Percentiles rank a stretch among this genome's conserved stretches.
Evolutionary conservation across 2,888 invertebrate genomes (phyloP).

Genomic region (Bombylius discolor): DNA sequence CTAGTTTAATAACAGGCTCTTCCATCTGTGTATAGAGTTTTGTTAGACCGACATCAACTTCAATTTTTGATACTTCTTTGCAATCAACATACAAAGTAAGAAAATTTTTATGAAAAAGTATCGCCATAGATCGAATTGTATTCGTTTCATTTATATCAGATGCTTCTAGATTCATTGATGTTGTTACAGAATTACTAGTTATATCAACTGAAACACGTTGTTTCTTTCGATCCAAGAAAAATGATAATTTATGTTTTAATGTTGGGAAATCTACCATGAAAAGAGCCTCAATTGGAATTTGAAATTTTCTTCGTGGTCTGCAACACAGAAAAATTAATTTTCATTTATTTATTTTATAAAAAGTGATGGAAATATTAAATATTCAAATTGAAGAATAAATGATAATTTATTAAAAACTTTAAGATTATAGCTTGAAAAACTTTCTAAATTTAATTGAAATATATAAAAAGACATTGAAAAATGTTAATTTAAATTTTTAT

Average conservation of each 20-base stretch:
- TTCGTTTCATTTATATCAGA: slow-evolving; percentile 35
- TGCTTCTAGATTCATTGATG: slow-evolving; percentile 34
- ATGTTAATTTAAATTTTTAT: too few relatives aligned
- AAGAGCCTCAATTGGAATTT: slow-evolving; percentile 36
- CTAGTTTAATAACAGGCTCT: slow-evolving; percentile 35
- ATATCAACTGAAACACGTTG: slow-evolving; percentile 34
- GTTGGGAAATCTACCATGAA: slow-evolving; percentile 37
- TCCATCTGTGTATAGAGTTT: slow-evolving; percentile 37
- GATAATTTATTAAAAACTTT: too few relatives aligned
- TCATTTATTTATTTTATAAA: not conserved
- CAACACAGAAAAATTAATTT: not conserved
- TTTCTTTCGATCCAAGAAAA: slow-evolving; percentile 36
- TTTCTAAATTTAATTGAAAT: not conserved
- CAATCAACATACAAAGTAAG: slow-evolving; percentile 33
- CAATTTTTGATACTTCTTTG: slow-evolving; percentile 31
- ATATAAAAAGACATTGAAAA: too few relatives aligned
- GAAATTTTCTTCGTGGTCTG: slow-evolving; percentile 34
- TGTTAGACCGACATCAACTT: slow-evolving; percentile 31
- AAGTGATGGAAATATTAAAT: too few relatives aligned
- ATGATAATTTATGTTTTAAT: slow-evolving; percentile 36
- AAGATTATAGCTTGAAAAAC: not conserved
- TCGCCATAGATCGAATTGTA: slow-evolving; percentile 34
- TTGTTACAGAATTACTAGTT: slow-evolving; percentile 29
- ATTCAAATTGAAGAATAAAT: too few relatives aligned
- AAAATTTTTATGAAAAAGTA: slow-evolving; percentile 32